These are phyloP conservation scores for Zaprionus taronus DNA, from an alignment of 1,140 invertebrate genomes.

Conservation along the genomic window DNA sequence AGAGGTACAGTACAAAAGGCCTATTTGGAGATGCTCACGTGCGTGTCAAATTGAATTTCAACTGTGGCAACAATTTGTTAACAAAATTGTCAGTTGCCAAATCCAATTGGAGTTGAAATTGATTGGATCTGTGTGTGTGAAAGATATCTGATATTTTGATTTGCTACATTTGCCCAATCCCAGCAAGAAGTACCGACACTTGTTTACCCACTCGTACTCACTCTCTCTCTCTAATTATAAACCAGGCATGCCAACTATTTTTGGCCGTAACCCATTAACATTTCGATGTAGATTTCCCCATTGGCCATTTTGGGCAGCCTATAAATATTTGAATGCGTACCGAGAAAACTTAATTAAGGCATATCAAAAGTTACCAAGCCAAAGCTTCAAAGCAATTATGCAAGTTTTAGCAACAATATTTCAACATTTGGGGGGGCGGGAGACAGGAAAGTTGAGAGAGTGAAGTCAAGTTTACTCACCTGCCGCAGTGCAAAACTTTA, in stretches of 20 bases:
- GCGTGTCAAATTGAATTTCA: conserved; percentile 43
- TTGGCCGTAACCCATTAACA: conserved; percentile 57
- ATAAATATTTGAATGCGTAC: conserved; percentile 52
- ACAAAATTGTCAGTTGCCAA: conserved; percentile 31
- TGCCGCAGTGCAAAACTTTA: conserved; percentile 36
- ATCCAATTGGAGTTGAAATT: conserved; percentile 34
- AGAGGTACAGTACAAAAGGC: not conserved
- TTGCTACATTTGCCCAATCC: not conserved
- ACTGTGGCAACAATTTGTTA: conserved; percentile 19
- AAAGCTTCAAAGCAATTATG: conserved; percentile 54
- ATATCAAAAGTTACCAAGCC: conserved; percentile 57
- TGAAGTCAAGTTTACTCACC: conserved; percentile 68
- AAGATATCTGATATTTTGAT: conserved; percentile 4
- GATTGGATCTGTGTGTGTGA: conserved; percentile 9
- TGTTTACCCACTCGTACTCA: not conserved
- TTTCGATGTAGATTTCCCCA: conserved; percentile 40
- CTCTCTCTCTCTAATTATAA: conserved; percentile 38
- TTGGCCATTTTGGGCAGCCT: conserved; percentile 46
- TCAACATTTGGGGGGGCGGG: conserved; percentile 3
- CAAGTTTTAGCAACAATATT: conserved; percentile 51
- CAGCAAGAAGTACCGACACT: not conserved
- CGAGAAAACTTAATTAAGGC: conserved; percentile 55
- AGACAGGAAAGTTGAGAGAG: conserved; percentile 26
- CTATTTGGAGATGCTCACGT: conserved; percentile 27
- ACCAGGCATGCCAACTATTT: conserved; percentile 42